Evolutionary conservation across 2,888 invertebrate genomes (phyloP), one percentile per base, ranked within the genome.

Genomic region (Cephus runcator): DNA sequence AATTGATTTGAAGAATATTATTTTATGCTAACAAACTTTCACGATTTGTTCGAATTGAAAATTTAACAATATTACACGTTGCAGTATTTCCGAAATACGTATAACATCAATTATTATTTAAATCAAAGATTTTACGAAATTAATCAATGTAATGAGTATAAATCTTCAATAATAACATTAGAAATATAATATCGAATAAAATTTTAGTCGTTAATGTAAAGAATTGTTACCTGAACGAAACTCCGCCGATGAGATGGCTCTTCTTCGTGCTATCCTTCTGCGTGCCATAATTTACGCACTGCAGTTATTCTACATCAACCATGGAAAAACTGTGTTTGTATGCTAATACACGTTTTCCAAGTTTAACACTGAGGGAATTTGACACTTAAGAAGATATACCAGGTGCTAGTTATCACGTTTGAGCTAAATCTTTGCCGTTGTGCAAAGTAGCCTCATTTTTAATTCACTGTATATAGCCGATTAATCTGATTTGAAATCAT

Each of bases 241-340:
- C 74, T 87, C 87, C 34, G 80, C 81, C 9, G 84, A 83, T 30
- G 85, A 79, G n/a, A 88, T 81, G 33, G 84, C 87, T 75, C 87
- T 83, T 79, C 86, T 85, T 75, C 82, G 83, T n/a, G 87, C 83
- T 76, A 81, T 78, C 79, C 83, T 85, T 73, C 82, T 78, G 75
- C 81, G 80, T 71, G 83, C 82, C 83, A 86, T 85, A 76, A 82
- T 83, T 23, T 56, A 2, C 23, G 9, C 15, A 23, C 40, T 23
- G 40, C 40, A 56, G 40, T 23, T 56, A 56, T 56, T 56, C 23
- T 56, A 23, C 40, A 56, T 56, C 15, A 56, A 56, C 23, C 40
- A 56, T 56, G 0, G 23, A 56, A 23, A 56, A 56, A 56, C 11
- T 73, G 68, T 40, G 76, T 75, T 73, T 75, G 69, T 76, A 74